Evolutionary conservation across 2,797 vertebrate genomes (phyloP).

Genomic region (Syngnathus rostellatus): DNA sequence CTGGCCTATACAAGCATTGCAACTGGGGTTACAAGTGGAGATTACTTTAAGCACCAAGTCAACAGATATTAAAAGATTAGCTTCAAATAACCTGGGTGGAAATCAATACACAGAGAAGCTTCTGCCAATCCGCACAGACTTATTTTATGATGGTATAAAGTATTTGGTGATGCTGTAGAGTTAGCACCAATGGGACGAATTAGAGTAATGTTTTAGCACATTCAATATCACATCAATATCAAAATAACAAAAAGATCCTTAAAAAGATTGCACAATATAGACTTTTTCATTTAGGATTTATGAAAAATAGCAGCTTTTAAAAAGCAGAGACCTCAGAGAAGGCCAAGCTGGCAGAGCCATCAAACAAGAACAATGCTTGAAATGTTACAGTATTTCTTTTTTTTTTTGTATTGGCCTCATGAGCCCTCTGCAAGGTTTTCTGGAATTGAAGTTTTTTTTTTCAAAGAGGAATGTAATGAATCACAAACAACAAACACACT

Average conservation of each 20-base stretch:
- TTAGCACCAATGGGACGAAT: neutral
- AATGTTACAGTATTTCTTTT: neutral
- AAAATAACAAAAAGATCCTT: neutral
- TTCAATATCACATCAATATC: neutral
- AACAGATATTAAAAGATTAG: conserved; percentile 1
- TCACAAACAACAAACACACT: neutral
- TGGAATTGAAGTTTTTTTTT: neutral
- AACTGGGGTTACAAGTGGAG: neutral
- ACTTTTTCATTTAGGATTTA: neutral
- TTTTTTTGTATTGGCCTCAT: neutral
- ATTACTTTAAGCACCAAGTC: neutral
- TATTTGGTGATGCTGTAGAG: neutral
- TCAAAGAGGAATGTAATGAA: neutral
- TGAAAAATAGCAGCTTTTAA: neutral
- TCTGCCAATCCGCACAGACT: neutral
- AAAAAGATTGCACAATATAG: neutral
- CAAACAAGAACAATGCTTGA: neutral
- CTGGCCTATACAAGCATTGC: neutral
- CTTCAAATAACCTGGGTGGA: neutral
- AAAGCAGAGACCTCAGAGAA: neutral
- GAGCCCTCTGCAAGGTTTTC: neutral
- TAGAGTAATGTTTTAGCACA: neutral
- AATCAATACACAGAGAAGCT: conserved; percentile 1
- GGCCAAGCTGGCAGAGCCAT: neutral
- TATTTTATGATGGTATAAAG: neutral